phyloP scores from a whole-genome alignment of 2,797 vertebrate species.

The Helicolenus hilgendorfi region DNA sequence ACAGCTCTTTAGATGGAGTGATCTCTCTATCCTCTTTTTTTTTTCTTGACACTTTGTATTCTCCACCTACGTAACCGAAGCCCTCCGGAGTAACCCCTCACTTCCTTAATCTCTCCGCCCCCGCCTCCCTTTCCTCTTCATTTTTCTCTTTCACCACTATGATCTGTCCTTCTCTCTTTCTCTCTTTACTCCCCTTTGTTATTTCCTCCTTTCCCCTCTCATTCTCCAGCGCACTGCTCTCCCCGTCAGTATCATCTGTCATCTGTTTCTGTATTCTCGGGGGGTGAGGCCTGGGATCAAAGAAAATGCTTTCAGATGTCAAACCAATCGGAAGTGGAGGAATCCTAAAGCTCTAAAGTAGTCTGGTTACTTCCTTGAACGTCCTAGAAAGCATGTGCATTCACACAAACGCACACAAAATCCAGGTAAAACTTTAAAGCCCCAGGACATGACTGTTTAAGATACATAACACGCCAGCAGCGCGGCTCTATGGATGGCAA shows the following conservation, averaged over 20 bases:
- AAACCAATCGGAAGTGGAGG: constrained; percentile 58
- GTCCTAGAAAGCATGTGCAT: not conserved
- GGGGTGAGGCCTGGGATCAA: constrained; percentile 66
- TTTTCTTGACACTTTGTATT: constrained; percentile 84
- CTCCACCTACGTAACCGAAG: constrained; percentile 82
- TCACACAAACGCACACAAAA: not conserved
- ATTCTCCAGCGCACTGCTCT: constrained; percentile 11
- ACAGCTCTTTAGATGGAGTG: constrained; percentile 63
- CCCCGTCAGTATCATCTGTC: constrained; percentile 62
- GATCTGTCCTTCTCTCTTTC: constrained; percentile 33
- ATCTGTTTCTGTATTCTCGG: constrained; percentile 53
- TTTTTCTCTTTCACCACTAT: constrained; percentile 66
- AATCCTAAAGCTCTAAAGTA: constrained; percentile 48
- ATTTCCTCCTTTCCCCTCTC: constrained; percentile 33
- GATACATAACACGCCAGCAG: not conserved
- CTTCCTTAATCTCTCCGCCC: constrained; percentile 63
- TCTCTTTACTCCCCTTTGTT: constrained; percentile 35
- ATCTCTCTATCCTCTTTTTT: constrained; percentile 57
- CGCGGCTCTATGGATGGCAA: not conserved
- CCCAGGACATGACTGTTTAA: not conserved
- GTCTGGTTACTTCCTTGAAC: constrained; percentile 31
- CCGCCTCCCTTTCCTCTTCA: constrained; percentile 35
- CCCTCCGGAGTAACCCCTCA: constrained; percentile 62
- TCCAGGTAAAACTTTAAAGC: not conserved
- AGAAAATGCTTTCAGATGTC: constrained; percentile 62